phyloP scores from a whole-genome alignment of 2,888 invertebrate species.

The Scaptomyza parva region DNA sequence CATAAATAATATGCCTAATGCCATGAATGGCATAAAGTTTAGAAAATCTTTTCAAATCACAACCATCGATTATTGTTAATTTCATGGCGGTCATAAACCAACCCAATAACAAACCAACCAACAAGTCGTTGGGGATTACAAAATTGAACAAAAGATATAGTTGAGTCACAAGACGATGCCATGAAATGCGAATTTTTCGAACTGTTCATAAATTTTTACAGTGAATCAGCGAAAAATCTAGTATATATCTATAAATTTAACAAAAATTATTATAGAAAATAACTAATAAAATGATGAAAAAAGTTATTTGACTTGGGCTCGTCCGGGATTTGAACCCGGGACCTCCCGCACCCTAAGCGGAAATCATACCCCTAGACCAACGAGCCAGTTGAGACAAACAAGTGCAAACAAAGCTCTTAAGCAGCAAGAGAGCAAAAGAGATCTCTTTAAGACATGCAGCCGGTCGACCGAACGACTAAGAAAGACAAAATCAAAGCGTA shows the following conservation, averaged over 20 bases:
- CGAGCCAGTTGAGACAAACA: slow-evolving; percentile 71
- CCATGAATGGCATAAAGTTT: slow-evolving; percentile 26
- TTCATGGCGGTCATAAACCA: slow-evolving; percentile 63
- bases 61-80: slow-evolving; percentile 70
- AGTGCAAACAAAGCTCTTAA: slow-evolving; percentile 8
- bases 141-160: slow-evolving; percentile 11
- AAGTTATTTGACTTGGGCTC: slow-evolving; percentile 78
- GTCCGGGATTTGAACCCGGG: slow-evolving; percentile 86
- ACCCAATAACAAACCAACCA: too few species aligned
- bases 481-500: slow-evolving; percentile 25
- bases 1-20: slow-evolving; percentile 41
- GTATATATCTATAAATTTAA: not conserved
- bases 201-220: slow-evolving; percentile 35
- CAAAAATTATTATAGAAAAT: not conserved
- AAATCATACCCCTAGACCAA: slow-evolving; percentile 86
- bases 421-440: not conserved
- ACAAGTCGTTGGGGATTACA: slow-evolving; percentile 30
- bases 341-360: slow-evolving; percentile 86
- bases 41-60: slow-evolving; percentile 58
- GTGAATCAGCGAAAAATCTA: not conserved
- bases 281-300: slow-evolving; percentile 5
- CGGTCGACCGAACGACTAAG: too few species aligned
- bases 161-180: slow-evolving; percentile 46
- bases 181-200: not conserved
- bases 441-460: slow-evolving; percentile 37